Conservation (phyloP, 2,113 vertebrate genomes). For the Neogobius melanostomus region DNA sequence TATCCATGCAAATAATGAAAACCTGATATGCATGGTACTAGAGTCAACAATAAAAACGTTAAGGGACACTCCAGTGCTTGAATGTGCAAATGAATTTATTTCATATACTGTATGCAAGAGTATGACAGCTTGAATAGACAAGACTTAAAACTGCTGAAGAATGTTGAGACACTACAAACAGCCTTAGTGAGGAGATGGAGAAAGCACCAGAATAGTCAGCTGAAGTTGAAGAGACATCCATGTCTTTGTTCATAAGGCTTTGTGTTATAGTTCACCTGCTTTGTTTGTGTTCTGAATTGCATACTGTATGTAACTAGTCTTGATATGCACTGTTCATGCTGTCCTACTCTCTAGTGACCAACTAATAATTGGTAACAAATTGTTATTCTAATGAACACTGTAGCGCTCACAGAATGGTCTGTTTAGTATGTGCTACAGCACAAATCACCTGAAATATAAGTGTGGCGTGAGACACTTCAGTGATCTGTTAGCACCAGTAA, state of each 20-base stretch:
- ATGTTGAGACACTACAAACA: constrained; percentile 6
- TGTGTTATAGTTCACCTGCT: constrained; percentile 58
- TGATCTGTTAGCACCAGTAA: constrained; percentile 63
- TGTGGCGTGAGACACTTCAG: constrained; percentile 39
- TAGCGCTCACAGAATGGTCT: constrained; percentile 23
- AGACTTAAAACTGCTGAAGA: background rate
- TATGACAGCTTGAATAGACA: constrained; percentile 60
- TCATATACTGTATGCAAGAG: constrained; percentile 51
- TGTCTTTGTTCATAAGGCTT: constrained; percentile 75
- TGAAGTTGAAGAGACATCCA: constrained; percentile 49
- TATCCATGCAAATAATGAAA: constrained; percentile 3
- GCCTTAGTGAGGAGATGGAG: constrained; percentile 23
- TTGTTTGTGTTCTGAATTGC: constrained; percentile 63
- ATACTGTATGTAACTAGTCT: constrained; percentile 69
- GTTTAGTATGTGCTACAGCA: constrained; percentile 36
- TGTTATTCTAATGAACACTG: constrained; percentile 31
- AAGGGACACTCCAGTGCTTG: constrained; percentile 28
- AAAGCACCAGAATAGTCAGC: constrained; percentile 67
- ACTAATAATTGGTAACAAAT: constrained; percentile 22
- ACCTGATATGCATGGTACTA: constrained; percentile 57
- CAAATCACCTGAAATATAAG: constrained; percentile 51
- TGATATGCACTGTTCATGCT: constrained; percentile 63
- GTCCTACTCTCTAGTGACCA: constrained; percentile 68
- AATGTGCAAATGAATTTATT: constrained; percentile 15
- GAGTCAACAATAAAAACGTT: constrained; percentile 5